Base-by-base conservation (phyloP, 2,888 invertebrate genomes). In the Amphipoea oculea region DNA sequence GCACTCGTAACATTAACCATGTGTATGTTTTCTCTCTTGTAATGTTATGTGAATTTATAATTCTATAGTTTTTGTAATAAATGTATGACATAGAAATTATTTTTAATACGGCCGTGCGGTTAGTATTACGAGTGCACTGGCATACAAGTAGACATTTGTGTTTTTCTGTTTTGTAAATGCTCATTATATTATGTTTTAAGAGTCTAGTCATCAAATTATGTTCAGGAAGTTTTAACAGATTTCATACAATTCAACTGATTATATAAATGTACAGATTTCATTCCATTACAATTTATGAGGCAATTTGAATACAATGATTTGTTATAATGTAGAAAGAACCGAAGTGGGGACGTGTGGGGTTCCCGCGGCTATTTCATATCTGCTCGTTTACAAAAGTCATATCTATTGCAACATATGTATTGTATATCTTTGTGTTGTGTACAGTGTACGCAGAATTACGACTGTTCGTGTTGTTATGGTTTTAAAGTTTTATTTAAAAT, bases 201-300 rank as follows among this genome's bases (percentile, higher is more conserved):
- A 96, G 95, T 96, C 96, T 96, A 96, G 96, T 96, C 96, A 96
- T 94, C 95, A 94, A 94, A 94, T 95, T 95, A 94, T 94, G 94
- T 94, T 94, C 94, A 94, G 94, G 92, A 92, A 91, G 92, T 93
- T 94, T 92, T 89, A 91, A 92, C 91, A 91, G 91, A 91, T 89
- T 88, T 85, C 86, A 86, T 83, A 83, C 84, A 79, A 86, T 86
- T 89, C 89, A 91, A 90, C 87, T 88, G 86, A 88, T 87, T 88
- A 88, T 88, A 88, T 90, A 86, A 89, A 88, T 89, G 89, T 91
- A 87, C 91, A 91, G 91, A 88, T 90, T 89, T 88, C 91, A 91
- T 91, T 91, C 92, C 92, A 92, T 92, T 92, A 86, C 86, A 86
- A 86, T 86, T 60, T 83, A 89, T 85, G 86, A 84, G 82, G 81